phyloP scores from a whole-genome alignment of 2,113 vertebrate genomes.

The human region GRCh38 chr6:165612001-165612500 shows the following conservation, averaged over 20 bases:
- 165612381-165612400: no score
- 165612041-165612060: neutral
- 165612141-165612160: rapidly evolving
- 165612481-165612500: no score
- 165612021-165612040: neutral
- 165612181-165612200: neutral
- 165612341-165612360: neutral
- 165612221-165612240: neutral
- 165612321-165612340: neutral
- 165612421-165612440: no score
- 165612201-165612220: rapidly evolving
- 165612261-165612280: neutral
- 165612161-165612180: neutral
- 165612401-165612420: no score
- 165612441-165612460: no score
- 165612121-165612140: neutral
- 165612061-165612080: neutral
- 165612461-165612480: no score
- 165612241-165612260: neutral
- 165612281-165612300: neutral
- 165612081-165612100: neutral
- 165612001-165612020: rapidly evolving
- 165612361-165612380: neutral
- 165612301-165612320: rapidly evolving
- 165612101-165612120: neutral